Evolutionary conservation across 1,140 invertebrate genomes (phyloP), one percentile per base, ranked within the genome.

Genomic region (Achatina immaculata): DNA sequence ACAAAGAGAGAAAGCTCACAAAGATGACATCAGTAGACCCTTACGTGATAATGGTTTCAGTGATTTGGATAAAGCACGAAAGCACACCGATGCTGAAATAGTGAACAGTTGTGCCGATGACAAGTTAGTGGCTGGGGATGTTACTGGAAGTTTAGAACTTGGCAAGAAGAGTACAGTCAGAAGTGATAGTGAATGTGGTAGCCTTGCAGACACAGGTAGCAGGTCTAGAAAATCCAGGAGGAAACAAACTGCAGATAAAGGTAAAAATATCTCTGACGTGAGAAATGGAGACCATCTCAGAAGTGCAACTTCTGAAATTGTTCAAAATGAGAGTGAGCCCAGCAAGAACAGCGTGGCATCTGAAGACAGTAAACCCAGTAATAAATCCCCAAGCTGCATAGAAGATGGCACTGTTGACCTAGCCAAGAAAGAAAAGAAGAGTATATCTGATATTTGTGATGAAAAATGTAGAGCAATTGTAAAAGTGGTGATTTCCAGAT

Each of bases 111-210:
- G 48, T 51, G 11, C 48, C 24, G 48, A 51, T 51, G 48, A 51
- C 11, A 51, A 51, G 48, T 14, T 51, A 24, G 24, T 14, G 14
- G 14, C 31, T 72, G 31, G 14, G 16, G 40, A 6, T 16, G 40
- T 19, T 38, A 16, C 69, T 38, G 69, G 42, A 72, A 72, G 14
- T 72, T 31, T 28, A 68, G 65, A 68, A 68, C 34, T 68, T 16
- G 31, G 34, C 11, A 28, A 55, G 51, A n/a, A n/a, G n/a, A n/a
- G n/a, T n/a, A n/a, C n/a, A n/a, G n/a, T n/a, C n/a, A n/a, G n/a
- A n/a, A n/a, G n/a, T n/a, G n/a, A n/a, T n/a, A n/a, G n/a, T n/a
- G n/a, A n/a, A n/a, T n/a, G n/a, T n/a, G n/a, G n/a, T n/a, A n/a
- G n/a, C n/a, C n/a, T n/a, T n/a, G n/a, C n/a, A n/a, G n/a, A n/a